These are phyloP conservation scores for Hydrozoanthus tunicans DNA, from an alignment of 64 coral and sea anemone genomes.

Conservation along the genomic window DNA sequence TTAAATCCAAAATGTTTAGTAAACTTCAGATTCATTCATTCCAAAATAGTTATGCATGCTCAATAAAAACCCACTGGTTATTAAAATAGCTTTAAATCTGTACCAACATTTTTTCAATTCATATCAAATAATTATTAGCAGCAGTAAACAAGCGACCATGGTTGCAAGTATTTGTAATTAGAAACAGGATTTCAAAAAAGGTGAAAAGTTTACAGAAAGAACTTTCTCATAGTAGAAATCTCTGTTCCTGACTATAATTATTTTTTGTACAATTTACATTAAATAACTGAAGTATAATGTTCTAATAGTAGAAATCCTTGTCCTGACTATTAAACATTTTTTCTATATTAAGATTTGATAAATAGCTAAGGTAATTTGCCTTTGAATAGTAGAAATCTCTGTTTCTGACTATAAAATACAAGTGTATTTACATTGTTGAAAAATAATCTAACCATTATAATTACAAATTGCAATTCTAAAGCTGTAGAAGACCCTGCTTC, in stretches of 20 bases:
- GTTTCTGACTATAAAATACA: slow-evolving; percentile 7
- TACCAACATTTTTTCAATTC: too few species aligned
- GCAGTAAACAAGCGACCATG: too few species aligned
- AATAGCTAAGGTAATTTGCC: background rate
- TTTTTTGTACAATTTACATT: background rate
- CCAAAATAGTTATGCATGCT: too few species aligned
- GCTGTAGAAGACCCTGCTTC: slow-evolving; percentile 46
- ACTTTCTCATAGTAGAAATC: slow-evolving; percentile 45
- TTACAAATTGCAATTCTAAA: background rate
- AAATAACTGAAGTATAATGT: background rate
- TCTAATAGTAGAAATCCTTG: slow-evolving; percentile 34
- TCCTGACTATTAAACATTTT: background rate
- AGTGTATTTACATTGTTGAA: background rate
- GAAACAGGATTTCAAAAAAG: background rate
- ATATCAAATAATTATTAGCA: too few species aligned
- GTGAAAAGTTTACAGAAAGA: background rate
- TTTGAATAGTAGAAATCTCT: slow-evolving; percentile 19
- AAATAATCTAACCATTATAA: background rate
- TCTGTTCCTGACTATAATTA: slow-evolving; percentile 33
- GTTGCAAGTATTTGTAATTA: background rate
- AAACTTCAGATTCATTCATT: too few species aligned
- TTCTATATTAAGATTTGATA: background rate
- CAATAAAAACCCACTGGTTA: too few species aligned
- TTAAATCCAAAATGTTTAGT: too few species aligned
- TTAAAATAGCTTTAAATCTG: too few species aligned